Conservation (phyloP, 2,888 invertebrate genomes). For the Habroteleia sp. region DNA sequence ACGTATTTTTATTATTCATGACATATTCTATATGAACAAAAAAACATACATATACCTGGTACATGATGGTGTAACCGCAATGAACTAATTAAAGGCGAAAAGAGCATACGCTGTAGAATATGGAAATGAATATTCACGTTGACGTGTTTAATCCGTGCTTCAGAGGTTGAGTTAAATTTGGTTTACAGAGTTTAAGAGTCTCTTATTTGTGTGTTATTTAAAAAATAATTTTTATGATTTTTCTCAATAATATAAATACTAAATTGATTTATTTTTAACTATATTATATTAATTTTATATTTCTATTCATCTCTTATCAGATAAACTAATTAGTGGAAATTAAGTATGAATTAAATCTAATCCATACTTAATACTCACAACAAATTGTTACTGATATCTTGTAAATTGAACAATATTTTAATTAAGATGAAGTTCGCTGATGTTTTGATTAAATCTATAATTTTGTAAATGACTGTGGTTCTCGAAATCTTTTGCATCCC, state of each 20-base stretch:
- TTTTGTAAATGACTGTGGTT: too few species aligned
- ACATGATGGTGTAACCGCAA: slow-evolving; percentile 25
- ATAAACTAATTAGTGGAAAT: too few species aligned
- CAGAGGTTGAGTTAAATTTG: slow-evolving; percentile 34
- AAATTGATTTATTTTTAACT: neutral
- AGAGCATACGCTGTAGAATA: slow-evolving; percentile 40
- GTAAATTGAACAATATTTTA: too few species aligned
- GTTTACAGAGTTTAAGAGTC: slow-evolving; percentile 30
- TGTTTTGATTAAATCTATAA: too few species aligned
- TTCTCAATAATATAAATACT: slow-evolving; percentile 9
- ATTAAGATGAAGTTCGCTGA: too few species aligned
- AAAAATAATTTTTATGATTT: slow-evolving; percentile 18
- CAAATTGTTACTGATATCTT: too few species aligned
- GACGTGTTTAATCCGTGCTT: slow-evolving; percentile 36
- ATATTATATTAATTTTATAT: slow-evolving; percentile 7
- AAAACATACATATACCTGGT: too few species aligned
- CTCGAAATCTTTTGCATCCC: too few species aligned
- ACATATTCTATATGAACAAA: neutral
- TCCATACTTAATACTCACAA: too few species aligned
- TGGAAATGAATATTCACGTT: slow-evolving; percentile 40
- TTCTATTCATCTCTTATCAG: too few species aligned
- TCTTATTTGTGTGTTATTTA: slow-evolving; percentile 5
- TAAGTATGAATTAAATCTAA: too few species aligned
- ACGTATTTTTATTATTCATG: neutral
- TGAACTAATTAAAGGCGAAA: slow-evolving; percentile 40